These are phyloP conservation scores for Coelopa pilipes DNA, from an alignment of 2,888 invertebrate species.

Conservation along the genomic window DNA sequence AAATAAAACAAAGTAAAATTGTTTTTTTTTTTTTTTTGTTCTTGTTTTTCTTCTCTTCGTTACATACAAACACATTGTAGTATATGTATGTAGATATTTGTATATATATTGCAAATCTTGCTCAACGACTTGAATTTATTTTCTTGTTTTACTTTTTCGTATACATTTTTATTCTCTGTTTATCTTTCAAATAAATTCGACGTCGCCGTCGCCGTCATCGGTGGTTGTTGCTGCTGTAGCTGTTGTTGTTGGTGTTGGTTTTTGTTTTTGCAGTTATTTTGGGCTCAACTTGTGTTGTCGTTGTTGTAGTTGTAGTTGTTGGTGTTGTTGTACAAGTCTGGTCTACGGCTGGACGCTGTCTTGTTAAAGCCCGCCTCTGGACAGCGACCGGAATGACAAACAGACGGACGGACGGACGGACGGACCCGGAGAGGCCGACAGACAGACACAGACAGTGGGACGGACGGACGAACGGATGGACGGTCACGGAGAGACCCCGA, in stretches of 20 bases:
- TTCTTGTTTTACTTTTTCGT: neutral
- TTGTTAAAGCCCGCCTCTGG: constrained; percentile 23
- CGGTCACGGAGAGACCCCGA: neutral
- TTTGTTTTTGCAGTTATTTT: neutral
- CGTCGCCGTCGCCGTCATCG: neutral
- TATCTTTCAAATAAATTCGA: neutral
- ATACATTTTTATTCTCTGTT: neutral
- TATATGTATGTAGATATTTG: neutral
- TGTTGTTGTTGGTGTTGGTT: neutral
- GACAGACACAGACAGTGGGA: neutral
- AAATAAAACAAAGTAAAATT: neutral
- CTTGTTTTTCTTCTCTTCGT: no score
- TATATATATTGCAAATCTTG: neutral
- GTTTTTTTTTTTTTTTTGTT: no score
- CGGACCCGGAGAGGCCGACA: no score
- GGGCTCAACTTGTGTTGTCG: neutral
- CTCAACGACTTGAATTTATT: neutral
- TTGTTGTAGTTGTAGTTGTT: neutral
- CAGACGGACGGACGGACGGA: neutral
- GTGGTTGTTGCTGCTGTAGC: neutral
- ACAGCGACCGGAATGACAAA: neutral
- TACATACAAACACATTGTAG: no score
- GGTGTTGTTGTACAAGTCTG: constrained; percentile 1
- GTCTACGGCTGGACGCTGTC: constrained; percentile 31
- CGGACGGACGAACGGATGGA: neutral